These are phyloP conservation scores for Arremon aurantiirostris DNA, from an alignment of 2,797 vertebrate species.

Conservation along the genomic window DNA sequence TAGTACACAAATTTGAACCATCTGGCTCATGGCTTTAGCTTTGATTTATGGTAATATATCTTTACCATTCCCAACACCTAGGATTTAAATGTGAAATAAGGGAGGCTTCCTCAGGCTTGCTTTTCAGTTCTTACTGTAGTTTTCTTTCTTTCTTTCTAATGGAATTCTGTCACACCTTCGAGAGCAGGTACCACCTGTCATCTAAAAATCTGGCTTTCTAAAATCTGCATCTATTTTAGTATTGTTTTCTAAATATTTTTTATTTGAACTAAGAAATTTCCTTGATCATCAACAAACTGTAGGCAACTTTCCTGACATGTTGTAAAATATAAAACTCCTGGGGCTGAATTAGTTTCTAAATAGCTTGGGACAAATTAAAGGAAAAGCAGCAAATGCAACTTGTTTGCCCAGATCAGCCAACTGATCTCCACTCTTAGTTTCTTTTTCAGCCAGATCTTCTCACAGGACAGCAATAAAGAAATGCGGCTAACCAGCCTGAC, in stretches of 20 bases:
- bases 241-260: neutral
- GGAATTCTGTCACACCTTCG: neutral
- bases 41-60: conserved; percentile 24
- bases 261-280: neutral
- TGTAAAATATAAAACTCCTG: neutral
- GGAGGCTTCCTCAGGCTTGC: neutral
- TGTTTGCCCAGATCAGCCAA: neutral
- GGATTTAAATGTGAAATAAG: neutral
- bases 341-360: neutral
- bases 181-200: neutral
- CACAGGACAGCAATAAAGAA: neutral
- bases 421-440: neutral
- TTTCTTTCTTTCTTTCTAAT: neutral
- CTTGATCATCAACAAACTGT: neutral
- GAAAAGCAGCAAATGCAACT: neutral
- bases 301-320: neutral
- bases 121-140: neutral
- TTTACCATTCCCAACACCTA: neutral
- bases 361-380: neutral
- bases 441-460: neutral
- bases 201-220: neutral
- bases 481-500: neutral
- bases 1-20: conserved; percentile 35
- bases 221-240: neutral
- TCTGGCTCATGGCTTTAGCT: conserved; percentile 6